Percentiles rank a stretch among this genome's conserved stretches.
phyloP scores from a whole-genome alignment of 2,113 vertebrate genomes.

The Dolichotis patagonum region DNA sequence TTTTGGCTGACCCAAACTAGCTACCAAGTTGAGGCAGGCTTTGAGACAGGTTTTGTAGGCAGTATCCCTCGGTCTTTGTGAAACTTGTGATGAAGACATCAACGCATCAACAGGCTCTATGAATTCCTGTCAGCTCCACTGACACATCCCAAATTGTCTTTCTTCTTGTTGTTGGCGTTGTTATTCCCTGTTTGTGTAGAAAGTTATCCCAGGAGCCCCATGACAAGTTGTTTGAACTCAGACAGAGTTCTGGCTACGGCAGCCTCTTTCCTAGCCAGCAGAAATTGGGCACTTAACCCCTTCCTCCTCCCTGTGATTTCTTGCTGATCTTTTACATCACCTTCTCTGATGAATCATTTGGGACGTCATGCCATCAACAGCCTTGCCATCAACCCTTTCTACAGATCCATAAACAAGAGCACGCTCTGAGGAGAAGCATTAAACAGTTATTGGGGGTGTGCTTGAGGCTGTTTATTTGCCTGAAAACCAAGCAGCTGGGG shows the following conservation, averaged over 20 bases:
- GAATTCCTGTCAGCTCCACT: conserved; percentile 26
- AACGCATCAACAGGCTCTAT: not conserved
- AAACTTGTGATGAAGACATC: conserved; percentile 60
- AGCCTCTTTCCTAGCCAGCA: conserved; percentile 78
- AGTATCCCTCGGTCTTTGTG: not conserved
- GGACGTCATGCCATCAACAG: conserved; percentile 81
- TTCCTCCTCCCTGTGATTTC: conserved; percentile 64
- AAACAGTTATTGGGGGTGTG: conserved; percentile 71
- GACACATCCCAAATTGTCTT: conserved; percentile 69
- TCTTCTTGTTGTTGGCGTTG: conserved; percentile 48
- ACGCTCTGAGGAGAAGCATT: conserved; percentile 79
- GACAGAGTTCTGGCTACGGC: conserved; percentile 48
- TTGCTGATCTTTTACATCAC: conserved; percentile 86
- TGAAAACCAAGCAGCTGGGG: not conserved
- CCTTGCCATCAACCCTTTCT: conserved; percentile 83
- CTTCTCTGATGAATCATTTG: conserved; percentile 86
- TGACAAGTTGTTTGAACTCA: conserved; percentile 71
- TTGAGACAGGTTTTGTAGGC: not conserved
- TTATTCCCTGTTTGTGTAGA: conserved; percentile 62
- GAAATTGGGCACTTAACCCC: conserved; percentile 75
- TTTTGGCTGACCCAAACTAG: not conserved
- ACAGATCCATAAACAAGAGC: conserved; percentile 83
- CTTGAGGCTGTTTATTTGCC: conserved; percentile 57
- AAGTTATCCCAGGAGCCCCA: conserved; percentile 73
- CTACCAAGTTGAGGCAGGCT: not conserved